Evolutionary conservation across 2,113 vertebrate species (phyloP).

Genomic region (Clarias batrachus): DNA sequence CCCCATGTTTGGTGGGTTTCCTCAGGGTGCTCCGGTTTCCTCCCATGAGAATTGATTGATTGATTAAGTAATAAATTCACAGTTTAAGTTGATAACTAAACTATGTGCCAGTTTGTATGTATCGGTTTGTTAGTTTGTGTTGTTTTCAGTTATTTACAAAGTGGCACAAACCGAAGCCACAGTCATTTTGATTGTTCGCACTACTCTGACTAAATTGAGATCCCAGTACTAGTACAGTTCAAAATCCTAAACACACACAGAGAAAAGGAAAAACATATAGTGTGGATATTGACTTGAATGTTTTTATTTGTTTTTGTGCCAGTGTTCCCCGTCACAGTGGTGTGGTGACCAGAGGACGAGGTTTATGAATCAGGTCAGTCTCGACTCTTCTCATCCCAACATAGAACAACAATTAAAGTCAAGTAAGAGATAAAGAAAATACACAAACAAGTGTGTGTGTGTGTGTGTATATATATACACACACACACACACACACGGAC

Average conservation of each 20-base stretch:
- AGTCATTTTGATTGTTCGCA: neutral
- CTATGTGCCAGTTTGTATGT: too few species aligned
- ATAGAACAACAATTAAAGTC: neutral
- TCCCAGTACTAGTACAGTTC: neutral
- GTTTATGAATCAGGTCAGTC: constrained; percentile 69
- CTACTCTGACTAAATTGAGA: neutral
- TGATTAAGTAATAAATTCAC: too few species aligned
- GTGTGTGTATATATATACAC: too few species aligned
- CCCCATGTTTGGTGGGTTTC: too few species aligned
- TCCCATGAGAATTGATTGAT: too few species aligned
- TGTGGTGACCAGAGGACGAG: constrained; percentile 64
- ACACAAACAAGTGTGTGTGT: too few species aligned
- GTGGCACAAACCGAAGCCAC: neutral
- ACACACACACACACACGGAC: too few species aligned
- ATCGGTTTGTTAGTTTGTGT: neutral
- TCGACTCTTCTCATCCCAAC: neutral
- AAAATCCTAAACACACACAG: neutral
- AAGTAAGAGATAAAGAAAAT: neutral
- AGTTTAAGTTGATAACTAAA: too few species aligned
- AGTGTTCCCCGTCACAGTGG: constrained; percentile 69
- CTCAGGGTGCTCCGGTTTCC: too few species aligned
- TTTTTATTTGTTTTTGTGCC: constrained; percentile 8
- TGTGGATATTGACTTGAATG: neutral
- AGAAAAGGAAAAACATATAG: neutral
- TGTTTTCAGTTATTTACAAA: neutral